Evolutionary conservation across 64 coral and sea anemone species (phyloP), one percentile per base, ranked within the genome.

Genomic region (Pachyseris speciosa): DNA sequence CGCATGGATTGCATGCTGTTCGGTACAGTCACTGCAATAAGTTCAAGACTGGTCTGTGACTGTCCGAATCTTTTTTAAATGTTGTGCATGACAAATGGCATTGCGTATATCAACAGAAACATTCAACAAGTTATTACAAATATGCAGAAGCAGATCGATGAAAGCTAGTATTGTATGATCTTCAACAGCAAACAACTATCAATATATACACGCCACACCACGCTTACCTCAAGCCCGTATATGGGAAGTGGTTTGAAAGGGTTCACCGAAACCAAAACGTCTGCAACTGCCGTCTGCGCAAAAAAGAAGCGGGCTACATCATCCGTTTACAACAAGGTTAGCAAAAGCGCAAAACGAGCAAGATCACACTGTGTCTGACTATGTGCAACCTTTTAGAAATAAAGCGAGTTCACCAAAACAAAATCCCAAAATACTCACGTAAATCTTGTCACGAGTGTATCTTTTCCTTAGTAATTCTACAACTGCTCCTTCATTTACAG

Each of bases 261-360:
- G 41, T 81, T 81, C 77, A 81, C 52, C 22, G 50, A 61, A 6
- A 81, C 32, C 19, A 81, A 81, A 40, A 81, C 39, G 40, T 81
- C 77, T 9, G 19, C 51, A 22, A 81, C 20, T 32, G 51, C 19
- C 15, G 53, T 81, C 77, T 81, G 77, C 32, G n/a, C 20, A 34
- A 39, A 41, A 2, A 61, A 12, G 32, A n/a, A n/a, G n/a, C n/a
- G n/a, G n/a, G n/a, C n/a, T n/a, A n/a, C n/a, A n/a, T n/a, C n/a
- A n/a, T n/a, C n/a, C n/a, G n/a, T n/a, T n/a, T n/a, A n/a, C n/a
- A n/a, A n/a, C n/a, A n/a, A n/a, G n/a, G n/a, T n/a, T n/a, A n/a
- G n/a, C n/a, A n/a, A n/a, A n/a, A n/a, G n/a, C n/a, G n/a, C 67
- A 71, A 71, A 71, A 71, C 20, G 37, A 16, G n/a, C n/a, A n/a